Conservation (phyloP, 1,140 invertebrate species). For the Polypedilum pembai region DNA sequence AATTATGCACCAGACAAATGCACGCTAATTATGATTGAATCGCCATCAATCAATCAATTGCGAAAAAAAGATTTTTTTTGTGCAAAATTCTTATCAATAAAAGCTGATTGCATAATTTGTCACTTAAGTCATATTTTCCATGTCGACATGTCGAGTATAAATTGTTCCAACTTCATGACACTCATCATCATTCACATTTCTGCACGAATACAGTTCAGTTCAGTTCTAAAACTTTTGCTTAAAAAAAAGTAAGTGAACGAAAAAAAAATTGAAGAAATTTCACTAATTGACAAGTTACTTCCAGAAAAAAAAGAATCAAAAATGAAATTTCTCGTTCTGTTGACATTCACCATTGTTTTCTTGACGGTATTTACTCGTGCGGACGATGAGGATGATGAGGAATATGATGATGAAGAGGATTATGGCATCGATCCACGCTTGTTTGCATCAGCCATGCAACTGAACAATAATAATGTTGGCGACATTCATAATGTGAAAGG, state of each 20-base stretch:
- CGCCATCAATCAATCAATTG: conserved; percentile 1
- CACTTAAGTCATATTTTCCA: background rate
- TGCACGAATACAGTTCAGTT: background rate
- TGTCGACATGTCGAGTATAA: conserved; percentile 15
- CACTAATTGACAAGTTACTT: no score
- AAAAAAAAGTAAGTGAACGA: background rate
- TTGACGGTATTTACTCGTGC: background rate
- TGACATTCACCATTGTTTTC: background rate
- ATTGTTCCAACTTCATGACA: background rate
- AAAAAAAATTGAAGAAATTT: background rate
- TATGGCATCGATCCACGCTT: background rate
- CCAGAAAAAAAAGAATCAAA: no score
- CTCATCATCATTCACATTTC: background rate
- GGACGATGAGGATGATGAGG: conserved; percentile 10
- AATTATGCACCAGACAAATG: conserved; percentile 15
- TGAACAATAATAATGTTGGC: background rate
- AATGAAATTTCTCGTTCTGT: background rate
- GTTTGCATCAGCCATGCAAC: background rate
- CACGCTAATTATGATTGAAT: conserved; percentile 16
- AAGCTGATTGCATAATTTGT: conserved; percentile 23
- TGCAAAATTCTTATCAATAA: conserved; percentile 5
- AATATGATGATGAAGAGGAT: background rate
- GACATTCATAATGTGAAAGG: conserved; percentile 15
- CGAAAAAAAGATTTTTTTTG: background rate
- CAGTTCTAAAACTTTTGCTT: no score